Evolutionary conservation across 2,797 vertebrate genomes (phyloP).

Genomic region (Adrianichthys oophorus): DNA sequence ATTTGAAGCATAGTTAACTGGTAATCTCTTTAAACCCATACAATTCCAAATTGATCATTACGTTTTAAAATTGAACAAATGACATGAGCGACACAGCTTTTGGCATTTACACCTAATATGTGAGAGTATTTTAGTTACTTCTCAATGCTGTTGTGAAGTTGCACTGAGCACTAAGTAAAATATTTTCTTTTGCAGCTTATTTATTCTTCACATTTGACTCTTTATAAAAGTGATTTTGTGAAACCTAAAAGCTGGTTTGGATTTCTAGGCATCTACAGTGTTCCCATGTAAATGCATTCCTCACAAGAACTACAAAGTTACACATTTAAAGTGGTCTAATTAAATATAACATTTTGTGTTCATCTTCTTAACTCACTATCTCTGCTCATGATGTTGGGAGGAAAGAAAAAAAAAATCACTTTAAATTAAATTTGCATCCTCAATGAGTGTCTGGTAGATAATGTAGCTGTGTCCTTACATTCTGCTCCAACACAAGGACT

Average conservation of each 20-base stretch:
- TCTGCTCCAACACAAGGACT: conserved; percentile 36
- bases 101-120: too few relatives aligned
- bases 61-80: too few relatives aligned
- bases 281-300: conserved; percentile 21
- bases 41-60: too few relatives aligned
- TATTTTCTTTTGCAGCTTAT: background rate
- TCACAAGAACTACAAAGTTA: conserved; percentile 19
- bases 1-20: too few relatives aligned
- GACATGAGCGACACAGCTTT: too few relatives aligned
- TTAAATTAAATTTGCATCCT: conserved; percentile 61
- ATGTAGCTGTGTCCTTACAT: conserved; percentile 46
- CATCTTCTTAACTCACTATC: conserved; percentile 25
- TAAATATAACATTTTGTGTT: conserved; percentile 28
- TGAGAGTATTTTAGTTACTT: too few relatives aligned
- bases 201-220: conserved; percentile 5
- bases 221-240: background rate
- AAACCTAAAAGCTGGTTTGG: conserved; percentile 1
- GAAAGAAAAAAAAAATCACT: conserved; percentile 43
- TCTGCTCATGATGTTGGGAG: background rate
- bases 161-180: too few relatives aligned
- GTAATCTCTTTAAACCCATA: too few relatives aligned
- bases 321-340: conserved; percentile 22
- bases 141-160: too few relatives aligned
- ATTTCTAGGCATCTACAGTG: conserved; percentile 13
- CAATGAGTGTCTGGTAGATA: conserved; percentile 52